Evolutionary conservation across 2,888 invertebrate species (phyloP).

Genomic region (Chymomyza fuscimana): DNA sequence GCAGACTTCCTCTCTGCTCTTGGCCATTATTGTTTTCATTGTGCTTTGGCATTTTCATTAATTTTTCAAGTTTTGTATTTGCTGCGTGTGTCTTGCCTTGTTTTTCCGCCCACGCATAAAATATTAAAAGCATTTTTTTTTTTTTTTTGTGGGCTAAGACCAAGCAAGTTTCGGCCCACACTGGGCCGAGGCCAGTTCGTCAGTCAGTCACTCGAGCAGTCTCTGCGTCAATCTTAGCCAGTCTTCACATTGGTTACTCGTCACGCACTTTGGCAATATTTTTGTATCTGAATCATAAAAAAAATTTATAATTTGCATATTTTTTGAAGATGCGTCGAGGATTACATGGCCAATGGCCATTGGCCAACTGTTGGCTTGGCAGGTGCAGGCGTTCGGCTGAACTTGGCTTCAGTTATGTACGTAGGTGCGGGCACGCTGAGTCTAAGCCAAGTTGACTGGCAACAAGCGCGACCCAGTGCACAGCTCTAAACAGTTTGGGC

Average conservation of each 20-base stretch:
- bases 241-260: background rate
- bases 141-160: slow-evolving; percentile 43
- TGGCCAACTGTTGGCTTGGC: slow-evolving; percentile 25
- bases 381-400: background rate
- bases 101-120: slow-evolving; percentile 62
- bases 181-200: background rate
- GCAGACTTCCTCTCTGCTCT: slow-evolving; percentile 8
- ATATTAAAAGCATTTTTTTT: slow-evolving; percentile 51
- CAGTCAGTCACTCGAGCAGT: too few species aligned
- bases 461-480: slow-evolving; percentile 37
- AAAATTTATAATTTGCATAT: slow-evolving; percentile 45
- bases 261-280: background rate
- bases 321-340: slow-evolving; percentile 14
- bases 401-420: background rate
- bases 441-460: slow-evolving; percentile 17
- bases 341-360: background rate
- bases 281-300: slow-evolving; percentile 63
- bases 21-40: slow-evolving; percentile 67
- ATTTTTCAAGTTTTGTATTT: slow-evolving; percentile 52
- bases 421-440: slow-evolving; percentile 6
- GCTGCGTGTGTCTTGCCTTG: slow-evolving; percentile 43
- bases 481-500: slow-evolving; percentile 42
- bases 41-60: slow-evolving; percentile 70
- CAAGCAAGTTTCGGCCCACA: slow-evolving; percentile 8
- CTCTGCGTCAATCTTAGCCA: slow-evolving; percentile 15